Evolutionary conservation across 1,140 invertebrate genomes (phyloP).

Genomic region (Daktulosphaira vitifoliae): DNA sequence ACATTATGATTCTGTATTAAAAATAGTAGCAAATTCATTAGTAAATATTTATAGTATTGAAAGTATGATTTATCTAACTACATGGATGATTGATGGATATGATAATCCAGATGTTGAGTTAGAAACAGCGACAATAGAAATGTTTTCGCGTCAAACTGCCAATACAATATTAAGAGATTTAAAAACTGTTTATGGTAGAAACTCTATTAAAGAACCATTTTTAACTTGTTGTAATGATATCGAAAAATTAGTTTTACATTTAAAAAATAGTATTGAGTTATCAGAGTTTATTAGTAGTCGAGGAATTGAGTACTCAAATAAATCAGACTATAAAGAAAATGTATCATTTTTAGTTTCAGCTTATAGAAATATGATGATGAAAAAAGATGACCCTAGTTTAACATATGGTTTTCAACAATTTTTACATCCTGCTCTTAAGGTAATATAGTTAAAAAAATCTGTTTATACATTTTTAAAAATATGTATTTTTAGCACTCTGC

Average conservation of each 20-base stretch:
- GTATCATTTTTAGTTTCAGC: not conserved
- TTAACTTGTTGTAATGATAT: not conserved
- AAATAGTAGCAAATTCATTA: constrained; percentile 30
- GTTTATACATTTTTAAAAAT: no score
- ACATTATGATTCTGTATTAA: constrained; percentile 29
- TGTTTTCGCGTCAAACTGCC: constrained; percentile 40
- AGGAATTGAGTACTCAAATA: not conserved
- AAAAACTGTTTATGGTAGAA: constrained; percentile 17
- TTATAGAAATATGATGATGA: constrained; percentile 22
- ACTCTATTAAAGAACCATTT: not conserved
- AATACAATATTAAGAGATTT: not conserved
- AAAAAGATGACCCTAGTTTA: constrained; percentile 9
- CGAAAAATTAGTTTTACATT: constrained; percentile 2
- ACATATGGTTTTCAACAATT: constrained; percentile 11
- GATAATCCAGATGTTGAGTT: constrained; percentile 59
- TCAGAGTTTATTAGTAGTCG: not conserved
- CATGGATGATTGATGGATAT: constrained; percentile 43
- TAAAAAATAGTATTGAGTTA: not conserved
- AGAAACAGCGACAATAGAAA: constrained; percentile 74
- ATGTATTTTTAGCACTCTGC: no score
- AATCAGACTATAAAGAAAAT: constrained; percentile 11
- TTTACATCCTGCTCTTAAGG: constrained; percentile 10
- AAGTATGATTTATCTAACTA: constrained; percentile 38
- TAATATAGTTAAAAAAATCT: no score
- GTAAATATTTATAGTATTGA: constrained; percentile 37